A percentile compares a stretch with the other conserved stretches of the same genome.
Evolutionary conservation across 2,888 invertebrate species (phyloP).

Genomic region (Cactoblastis cactorum): DNA sequence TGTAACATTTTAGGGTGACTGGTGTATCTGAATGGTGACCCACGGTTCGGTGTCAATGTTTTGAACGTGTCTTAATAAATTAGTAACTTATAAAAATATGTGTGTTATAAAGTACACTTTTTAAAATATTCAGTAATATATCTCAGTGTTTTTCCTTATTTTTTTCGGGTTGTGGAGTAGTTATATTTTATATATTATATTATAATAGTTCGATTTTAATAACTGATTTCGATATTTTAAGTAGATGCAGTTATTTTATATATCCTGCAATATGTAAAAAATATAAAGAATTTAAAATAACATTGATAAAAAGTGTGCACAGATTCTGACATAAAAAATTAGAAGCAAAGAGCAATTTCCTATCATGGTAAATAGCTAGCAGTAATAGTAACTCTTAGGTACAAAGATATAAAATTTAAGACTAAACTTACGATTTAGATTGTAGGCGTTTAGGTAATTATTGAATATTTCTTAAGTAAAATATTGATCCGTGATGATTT

Average conservation of each 20-base stretch:
- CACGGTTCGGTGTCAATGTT: neutral
- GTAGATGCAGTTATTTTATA: neutral
- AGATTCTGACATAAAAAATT: no score
- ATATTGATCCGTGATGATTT: no score
- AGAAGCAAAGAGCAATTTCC: no score
- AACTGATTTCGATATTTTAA: neutral
- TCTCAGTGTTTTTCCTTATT: neutral
- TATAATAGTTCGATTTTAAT: neutral
- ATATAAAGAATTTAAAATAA: no score
- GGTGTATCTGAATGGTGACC: neutral
- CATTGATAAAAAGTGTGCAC: no score
- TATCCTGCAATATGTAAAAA: neutral
- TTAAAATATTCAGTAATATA: neutral
- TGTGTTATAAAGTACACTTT: neutral
- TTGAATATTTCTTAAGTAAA: no score
- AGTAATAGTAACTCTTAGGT: no score
- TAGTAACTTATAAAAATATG: neutral
- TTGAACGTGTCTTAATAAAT: constrained; percentile 3
- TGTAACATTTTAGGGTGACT: neutral
- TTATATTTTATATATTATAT: no score
- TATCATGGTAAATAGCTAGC: no score
- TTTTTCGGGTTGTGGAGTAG: constrained; percentile 4
- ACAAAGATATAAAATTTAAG: no score
- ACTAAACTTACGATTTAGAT: no score
- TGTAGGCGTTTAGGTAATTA: no score